Conservation (phyloP, 2,888 invertebrate genomes). For the Carcina quercana region DNA sequence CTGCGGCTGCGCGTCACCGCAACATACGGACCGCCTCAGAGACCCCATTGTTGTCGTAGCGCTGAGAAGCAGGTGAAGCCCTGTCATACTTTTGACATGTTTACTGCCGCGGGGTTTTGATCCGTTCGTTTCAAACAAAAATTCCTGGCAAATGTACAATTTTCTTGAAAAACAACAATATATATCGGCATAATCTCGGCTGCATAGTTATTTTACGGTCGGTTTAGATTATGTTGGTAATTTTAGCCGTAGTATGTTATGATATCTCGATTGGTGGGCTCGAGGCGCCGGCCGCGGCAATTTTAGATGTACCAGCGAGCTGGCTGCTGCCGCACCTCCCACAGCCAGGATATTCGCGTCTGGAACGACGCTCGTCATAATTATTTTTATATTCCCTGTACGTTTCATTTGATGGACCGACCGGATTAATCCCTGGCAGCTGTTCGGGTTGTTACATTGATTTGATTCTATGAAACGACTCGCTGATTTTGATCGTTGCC, state of each 20-base stretch:
- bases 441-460: no score
- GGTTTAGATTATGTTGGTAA: slow-evolving; percentile 34
- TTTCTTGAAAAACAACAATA: slow-evolving; percentile 29
- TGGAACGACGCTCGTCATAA: slow-evolving; percentile 22
- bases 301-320: slow-evolving; percentile 29
- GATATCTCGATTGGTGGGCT: slow-evolving; percentile 32
- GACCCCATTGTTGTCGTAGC: no score
- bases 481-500: no score
- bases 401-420: slow-evolving; percentile 5
- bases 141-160: slow-evolving; percentile 47
- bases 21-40: no score
- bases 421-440: no score
- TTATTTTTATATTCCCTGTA: slow-evolving; percentile 7
- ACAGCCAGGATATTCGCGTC: slow-evolving; percentile 15
- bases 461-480: no score
- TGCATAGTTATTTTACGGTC: slow-evolving; percentile 21
- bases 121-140: slow-evolving; percentile 21
- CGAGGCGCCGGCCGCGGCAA: slow-evolving; percentile 27
- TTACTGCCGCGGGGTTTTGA: slow-evolving; percentile 28
- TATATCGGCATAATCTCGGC: slow-evolving; percentile 19
- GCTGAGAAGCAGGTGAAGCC: background rate
- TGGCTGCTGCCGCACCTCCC: no score
- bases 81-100: slow-evolving; percentile 26
- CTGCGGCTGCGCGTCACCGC: slow-evolving; percentile 1
- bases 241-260: slow-evolving; percentile 43